Base-by-base conservation (phyloP, 2,888 invertebrate species). In the Melieria crassipennis region DNA sequence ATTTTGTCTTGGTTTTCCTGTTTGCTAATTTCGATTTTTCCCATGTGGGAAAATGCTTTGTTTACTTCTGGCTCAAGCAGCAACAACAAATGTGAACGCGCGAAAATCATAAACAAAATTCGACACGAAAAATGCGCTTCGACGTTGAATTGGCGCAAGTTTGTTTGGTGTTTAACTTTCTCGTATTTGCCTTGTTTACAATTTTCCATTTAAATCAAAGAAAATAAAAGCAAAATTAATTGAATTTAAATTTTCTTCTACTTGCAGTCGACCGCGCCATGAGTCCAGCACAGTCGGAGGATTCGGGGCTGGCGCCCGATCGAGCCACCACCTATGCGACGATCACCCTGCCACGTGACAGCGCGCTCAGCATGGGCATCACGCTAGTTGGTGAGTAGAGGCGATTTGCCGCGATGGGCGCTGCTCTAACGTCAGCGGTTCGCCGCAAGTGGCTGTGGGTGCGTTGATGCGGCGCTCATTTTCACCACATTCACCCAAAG, bases 221-320 rank as follows among this genome's bases (percentile, higher is more conserved):
- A 11, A 52, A 46, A 58, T 47, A 16, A 11, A 52, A 42, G 11
- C 50, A 50, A 50, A 0, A 52, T 45, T 43, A 10, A 52, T 16
- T 46, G 16, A 57, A 3, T 7, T 5, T 13, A n/a, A n/a, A n/a
- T 9, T 55, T 57, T 71, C 9, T 60, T 74, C 52, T 75, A 13
- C 42, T 83, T 82, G 64, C 81, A 86, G 87, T 86, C 75, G 87
- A 87, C 77, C 86, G 87, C 64, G 87, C 87, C 69, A 87, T 87
- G 86, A 87, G 87, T 78, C 87, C 87, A 50, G 87, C 87, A 72
- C 87, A 87, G 73, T 87, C 87, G 4, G 87, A 87, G 77, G 87
- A 87, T 77, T 86, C 86, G 50, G 87, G 87, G 30, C 72, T 87
- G 74, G 87, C 87, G 60, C 86, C 87, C 65, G 87, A 87, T 77